phyloP scores from a whole-genome alignment of 2,797 vertebrate genomes.

The Sebastes dallii region DNA sequence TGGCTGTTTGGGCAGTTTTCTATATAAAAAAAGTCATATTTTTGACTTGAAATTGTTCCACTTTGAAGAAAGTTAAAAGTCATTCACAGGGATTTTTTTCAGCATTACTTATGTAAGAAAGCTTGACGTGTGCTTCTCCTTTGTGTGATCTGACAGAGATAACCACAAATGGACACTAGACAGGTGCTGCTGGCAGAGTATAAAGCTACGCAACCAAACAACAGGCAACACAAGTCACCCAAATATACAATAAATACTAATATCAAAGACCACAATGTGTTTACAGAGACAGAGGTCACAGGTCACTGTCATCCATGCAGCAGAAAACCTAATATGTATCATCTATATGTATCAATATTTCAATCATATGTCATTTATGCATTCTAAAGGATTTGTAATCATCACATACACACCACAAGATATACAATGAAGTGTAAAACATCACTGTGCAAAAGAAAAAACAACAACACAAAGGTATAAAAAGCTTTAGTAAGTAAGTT shows the following conservation, averaged over 20 bases:
- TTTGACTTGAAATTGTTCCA: neutral
- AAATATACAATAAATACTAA: neutral
- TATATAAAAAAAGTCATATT: neutral
- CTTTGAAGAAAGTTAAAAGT: constrained; percentile 33
- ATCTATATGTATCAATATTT: neutral
- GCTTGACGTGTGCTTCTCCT: neutral
- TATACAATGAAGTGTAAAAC: no score
- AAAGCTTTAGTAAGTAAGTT: no score
- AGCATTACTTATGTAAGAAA: neutral
- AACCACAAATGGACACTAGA: constrained; percentile 20
- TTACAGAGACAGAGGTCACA: neutral
- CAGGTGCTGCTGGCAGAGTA: constrained; percentile 25
- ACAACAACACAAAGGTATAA: no score
- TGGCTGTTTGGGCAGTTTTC: constrained; percentile 15
- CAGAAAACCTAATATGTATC: neutral
- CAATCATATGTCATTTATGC: no score
- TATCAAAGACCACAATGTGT: neutral
- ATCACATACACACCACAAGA: no score
- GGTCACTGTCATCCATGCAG: neutral
- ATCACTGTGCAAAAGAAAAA: no score
- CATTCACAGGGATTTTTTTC: constrained; percentile 2
- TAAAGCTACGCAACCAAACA: neutral
- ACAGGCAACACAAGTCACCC: neutral
- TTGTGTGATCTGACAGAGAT: constrained; percentile 11
- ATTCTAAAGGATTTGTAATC: no score